These are phyloP conservation scores for Tridacna crocea DNA, from an alignment of 2,888 invertebrate genomes.

Conservation along the genomic window DNA sequence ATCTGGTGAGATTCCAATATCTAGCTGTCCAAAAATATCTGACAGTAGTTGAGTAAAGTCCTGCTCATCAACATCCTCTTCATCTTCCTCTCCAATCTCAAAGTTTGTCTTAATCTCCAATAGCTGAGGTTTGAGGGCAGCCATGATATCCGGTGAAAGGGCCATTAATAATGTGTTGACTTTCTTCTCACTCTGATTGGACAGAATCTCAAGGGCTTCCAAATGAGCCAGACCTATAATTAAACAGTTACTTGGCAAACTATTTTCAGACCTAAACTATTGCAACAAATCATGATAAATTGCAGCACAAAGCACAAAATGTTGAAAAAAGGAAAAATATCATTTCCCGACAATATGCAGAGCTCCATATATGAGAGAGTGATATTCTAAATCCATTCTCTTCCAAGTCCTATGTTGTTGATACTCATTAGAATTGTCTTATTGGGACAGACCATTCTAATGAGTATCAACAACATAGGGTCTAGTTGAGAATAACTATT, in stretches of 20 bases:
- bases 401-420: too few relatives aligned
- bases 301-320: too few relatives aligned
- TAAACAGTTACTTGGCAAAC: not conserved
- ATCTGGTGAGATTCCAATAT: conserved; percentile 84
- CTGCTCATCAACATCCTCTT: conserved; percentile 73
- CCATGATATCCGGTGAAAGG: conserved; percentile 82
- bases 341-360: too few relatives aligned
- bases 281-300: too few relatives aligned
- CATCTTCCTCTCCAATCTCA: conserved; percentile 76
- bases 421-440: too few relatives aligned
- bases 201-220: conserved; percentile 96
- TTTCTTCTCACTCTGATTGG: conserved; percentile 88
- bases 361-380: too few relatives aligned
- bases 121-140: conserved; percentile 90
- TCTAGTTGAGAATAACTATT: too few relatives aligned
- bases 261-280: too few relatives aligned
- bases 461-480: too few relatives aligned
- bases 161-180: conserved; percentile 75
- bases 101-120: conserved; percentile 90
- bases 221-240: conserved; percentile 89
- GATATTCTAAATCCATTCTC: too few relatives aligned
- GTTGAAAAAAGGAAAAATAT: too few relatives aligned
- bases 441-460: too few relatives aligned
- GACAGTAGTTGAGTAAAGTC: conserved; percentile 79
- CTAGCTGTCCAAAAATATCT: conserved; percentile 75